Base-by-base conservation (phyloP, 2,888 invertebrate species). In the Chrysolina oricalcia region DNA sequence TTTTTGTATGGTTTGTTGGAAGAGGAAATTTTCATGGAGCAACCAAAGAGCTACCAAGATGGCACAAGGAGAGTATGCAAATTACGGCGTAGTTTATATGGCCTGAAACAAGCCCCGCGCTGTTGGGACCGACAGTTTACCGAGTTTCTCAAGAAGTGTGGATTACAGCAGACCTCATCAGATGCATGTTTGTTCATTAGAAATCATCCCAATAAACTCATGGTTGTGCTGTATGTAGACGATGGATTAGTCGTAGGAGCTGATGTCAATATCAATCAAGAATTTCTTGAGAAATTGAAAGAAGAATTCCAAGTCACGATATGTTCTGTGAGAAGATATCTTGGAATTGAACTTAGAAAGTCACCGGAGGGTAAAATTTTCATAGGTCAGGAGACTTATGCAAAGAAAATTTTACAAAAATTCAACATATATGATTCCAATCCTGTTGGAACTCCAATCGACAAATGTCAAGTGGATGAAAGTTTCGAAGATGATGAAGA, bases 381-480 rank as follows among this genome's bases (percentile, higher is more conserved):
- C 23, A 11, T 56, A 10, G 23, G 56, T 11, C 56, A 56, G 56
- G 23, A 21, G 15, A 9, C 19, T 23, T 23, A 23, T 56, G 15
- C 72, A n/a, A 73, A 73, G 19, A 43, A 73, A 19, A 75, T 63
- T 70, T 62, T 70, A 64, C 27, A 74, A 68, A 74, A 74, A 63
- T 73, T 68, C 43, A 73, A 78, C 64, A 43, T 75, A 40, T 67
- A 71, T 23, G 56, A 75, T 19, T 69, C 62, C 63, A 72, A 70
- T 65, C n/a, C 19, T 74, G 62, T 72, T 64, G 68, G 70, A 68
- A 78, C 68, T 46, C 76, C 74, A 40, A 75, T 74, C 43, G 76
- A 73, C 62, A 73, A 70, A 56, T 56, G 56, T 23, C 56, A 56
- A 10, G 15, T 56, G 9, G 3, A 5, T 23, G 56, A 23, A 23